Evolutionary conservation across 1,140 invertebrate genomes (phyloP).

Genomic region (Cherax destructor): DNA sequence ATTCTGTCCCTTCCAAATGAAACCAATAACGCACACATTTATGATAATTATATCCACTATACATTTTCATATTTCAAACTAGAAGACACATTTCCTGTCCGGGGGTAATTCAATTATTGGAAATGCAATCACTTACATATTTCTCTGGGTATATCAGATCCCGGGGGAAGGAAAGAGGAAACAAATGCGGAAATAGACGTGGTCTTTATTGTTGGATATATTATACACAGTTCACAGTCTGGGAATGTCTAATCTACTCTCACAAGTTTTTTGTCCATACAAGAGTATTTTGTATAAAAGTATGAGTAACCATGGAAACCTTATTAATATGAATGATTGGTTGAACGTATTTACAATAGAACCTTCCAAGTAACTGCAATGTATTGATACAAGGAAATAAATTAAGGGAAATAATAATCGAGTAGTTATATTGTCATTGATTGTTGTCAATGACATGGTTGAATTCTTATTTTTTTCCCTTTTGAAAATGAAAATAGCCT

Average conservation of each 20-base stretch:
- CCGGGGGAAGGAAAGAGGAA: neutral
- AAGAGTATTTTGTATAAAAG: conserved; percentile 20
- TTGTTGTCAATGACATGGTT: too few relatives aligned
- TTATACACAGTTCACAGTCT: neutral
- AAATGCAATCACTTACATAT: neutral
- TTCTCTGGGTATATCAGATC: neutral
- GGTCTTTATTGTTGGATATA: neutral
- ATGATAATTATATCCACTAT: neutral
- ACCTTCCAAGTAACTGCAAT: neutral
- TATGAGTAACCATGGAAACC: conserved; percentile 15
- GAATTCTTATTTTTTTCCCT: too few relatives aligned
- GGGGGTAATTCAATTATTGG: neutral
- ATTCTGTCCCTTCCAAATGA: neutral
- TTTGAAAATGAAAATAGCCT: too few relatives aligned
- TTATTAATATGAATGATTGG: neutral
- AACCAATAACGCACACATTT: neutral
- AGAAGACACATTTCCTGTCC: neutral
- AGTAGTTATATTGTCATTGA: neutral
- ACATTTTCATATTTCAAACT: neutral
- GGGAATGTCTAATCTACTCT: neutral
- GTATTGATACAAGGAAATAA: neutral
- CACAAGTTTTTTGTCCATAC: neutral
- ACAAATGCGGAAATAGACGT: neutral
- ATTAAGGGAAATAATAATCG: neutral
- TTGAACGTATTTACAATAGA: conserved; percentile 4